Base-by-base conservation (phyloP, 2,888 invertebrate species). In the Parthenolecanium corni region DNA sequence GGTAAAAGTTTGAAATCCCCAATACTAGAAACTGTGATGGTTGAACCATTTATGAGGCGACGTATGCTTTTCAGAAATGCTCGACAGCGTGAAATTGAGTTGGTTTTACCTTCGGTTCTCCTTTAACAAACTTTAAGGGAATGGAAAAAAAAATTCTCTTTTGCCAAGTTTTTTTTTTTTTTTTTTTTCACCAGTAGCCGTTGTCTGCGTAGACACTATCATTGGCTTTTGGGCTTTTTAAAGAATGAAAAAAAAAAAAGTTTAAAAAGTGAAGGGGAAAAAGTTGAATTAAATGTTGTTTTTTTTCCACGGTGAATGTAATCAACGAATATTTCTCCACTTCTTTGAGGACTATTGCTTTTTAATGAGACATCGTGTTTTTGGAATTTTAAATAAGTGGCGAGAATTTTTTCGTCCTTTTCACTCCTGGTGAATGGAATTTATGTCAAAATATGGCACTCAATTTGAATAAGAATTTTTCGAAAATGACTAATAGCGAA, bases 71-170 rank as follows among this genome's bases (percentile, higher is more conserved):
- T 58, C 61, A 63, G 64, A 61, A 64, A 65, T 64, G 57, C 62
- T 65, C 66, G 67, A 65, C 66, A 68, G 67, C 68, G 68, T 68
- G 68, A 68, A 68, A 67, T 68, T 67, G 68, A 68, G 67, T 68
- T 67, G 68, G 67, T 67, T n/a, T 66, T 53, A 53, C 53, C 53
- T 53, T 53, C 21, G 36, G 40, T 23, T 53, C 53, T 53, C 40
- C 18, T 42, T 40, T 40, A 31, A 31, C 31, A 31, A 31, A 31
- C 31, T 31, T 31, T 9, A 31, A 31, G 31, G 31, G 9, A 9
- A 9, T 31, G 9, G 36, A 52, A 31, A 20, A 36, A 6, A 52
- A 52, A 31, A 20, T 51, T 52, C 31, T 16, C 24, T 31, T 52
- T 31, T 52, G 20, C 6, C 31, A 52, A 52, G 36, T 52, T 52